Percentiles rank a stretch among this genome's conserved stretches.
These are phyloP conservation scores for Grammomys dolichurus DNA, from an alignment of 2,113 vertebrate species.

Conservation along the genomic window DNA sequence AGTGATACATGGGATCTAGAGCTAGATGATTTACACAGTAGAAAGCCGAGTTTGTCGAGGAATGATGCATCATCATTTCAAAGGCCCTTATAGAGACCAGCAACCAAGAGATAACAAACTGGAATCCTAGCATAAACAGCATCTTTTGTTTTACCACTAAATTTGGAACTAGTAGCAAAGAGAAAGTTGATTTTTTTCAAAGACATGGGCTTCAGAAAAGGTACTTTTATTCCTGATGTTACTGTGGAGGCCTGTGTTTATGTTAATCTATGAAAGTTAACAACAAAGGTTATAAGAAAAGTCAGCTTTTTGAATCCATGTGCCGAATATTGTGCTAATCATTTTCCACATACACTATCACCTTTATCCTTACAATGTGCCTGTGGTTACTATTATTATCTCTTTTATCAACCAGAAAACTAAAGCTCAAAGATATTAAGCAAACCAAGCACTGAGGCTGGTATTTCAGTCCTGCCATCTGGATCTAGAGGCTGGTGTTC, in stretches of 20 bases:
- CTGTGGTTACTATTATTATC: background rate
- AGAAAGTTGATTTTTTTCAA: background rate
- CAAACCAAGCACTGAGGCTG: background rate
- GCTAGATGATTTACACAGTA: background rate
- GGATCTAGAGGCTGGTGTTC: background rate
- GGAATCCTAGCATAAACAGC: background rate
- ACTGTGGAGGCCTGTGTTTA: background rate
- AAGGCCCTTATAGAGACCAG: background rate
- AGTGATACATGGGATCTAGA: no score
- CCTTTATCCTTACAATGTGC: conserved; percentile 38
- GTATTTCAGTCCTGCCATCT: background rate
- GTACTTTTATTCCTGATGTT: background rate
- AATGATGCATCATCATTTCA: conserved; percentile 30
- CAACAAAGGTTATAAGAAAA: background rate
- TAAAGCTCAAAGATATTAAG: conserved; percentile 24
- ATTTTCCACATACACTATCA: background rate
- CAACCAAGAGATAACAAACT: background rate
- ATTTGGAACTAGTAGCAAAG: conserved; percentile 45
- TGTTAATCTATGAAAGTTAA: conserved; percentile 53
- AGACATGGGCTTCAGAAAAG: conserved; percentile 35
- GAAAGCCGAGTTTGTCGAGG: background rate
- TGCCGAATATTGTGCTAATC: background rate
- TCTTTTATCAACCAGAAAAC: conserved; percentile 48
- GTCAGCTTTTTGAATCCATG: background rate
- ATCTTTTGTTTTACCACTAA: conserved; percentile 44